phyloP scores from a whole-genome alignment of 35 echinoderm and acorn worm genomes.

The Diadema setosum region DNA sequence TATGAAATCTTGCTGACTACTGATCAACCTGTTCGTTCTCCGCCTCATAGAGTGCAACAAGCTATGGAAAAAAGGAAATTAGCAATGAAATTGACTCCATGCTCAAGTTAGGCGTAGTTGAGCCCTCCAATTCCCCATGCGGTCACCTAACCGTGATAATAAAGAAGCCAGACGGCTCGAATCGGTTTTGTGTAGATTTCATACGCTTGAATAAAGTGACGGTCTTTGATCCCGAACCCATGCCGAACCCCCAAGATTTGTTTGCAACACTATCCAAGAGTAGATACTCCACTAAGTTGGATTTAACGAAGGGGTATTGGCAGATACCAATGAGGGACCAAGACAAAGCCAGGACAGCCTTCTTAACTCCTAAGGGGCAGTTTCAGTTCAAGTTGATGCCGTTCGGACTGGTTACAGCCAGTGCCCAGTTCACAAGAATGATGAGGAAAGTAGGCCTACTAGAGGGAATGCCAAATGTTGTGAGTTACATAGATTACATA shows the following conservation, averaged over 20 bases:
- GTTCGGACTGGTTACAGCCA: background rate
- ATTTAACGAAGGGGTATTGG: conserved; percentile 64
- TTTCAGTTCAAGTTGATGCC: background rate
- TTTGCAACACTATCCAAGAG: background rate
- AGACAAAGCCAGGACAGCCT: conserved; percentile 29
- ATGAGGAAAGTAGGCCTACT: background rate
- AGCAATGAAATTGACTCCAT: conserved; percentile 24
- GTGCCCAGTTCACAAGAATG: background rate
- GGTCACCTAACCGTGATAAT: background rate
- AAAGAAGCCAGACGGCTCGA: conserved; percentile 11
- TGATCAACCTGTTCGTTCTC: no score
- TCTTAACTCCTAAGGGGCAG: background rate
- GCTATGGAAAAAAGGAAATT: background rate
- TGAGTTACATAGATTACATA: conserved; percentile 1
- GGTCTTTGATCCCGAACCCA: conserved; percentile 26
- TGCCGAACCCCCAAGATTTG: background rate
- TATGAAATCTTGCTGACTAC: background rate
- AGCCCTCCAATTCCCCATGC: conserved; percentile 8
- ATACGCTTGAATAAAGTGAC: no score
- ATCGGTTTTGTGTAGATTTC: no score
- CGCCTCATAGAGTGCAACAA: conserved; percentile 30
- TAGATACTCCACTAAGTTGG: conserved; percentile 27
- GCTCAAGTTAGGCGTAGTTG: conserved; percentile 33
- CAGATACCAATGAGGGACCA: conserved; percentile 33
- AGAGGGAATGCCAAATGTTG: no score